Evolutionary conservation across 2,888 invertebrate species (phyloP).

Genomic region (Lottia scabra): DNA sequence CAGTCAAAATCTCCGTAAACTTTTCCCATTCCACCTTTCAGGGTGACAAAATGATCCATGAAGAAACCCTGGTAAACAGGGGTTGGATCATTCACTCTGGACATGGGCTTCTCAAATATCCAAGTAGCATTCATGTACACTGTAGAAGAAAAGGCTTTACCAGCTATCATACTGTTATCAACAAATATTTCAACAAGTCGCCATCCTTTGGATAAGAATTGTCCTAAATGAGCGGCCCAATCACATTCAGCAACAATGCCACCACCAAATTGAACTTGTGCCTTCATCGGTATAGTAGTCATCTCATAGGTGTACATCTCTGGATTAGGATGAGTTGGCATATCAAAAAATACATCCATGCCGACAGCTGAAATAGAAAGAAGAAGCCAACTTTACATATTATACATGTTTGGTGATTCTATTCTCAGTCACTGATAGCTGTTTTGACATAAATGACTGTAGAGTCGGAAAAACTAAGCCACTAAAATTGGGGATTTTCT

Average conservation of each 20-base stretch:
- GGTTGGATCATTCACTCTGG: slow-evolving; percentile 46
- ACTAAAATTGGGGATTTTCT: too few relatives aligned
- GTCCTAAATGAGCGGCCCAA: slow-evolving; percentile 52
- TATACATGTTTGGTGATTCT: background rate
- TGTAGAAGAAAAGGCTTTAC: slow-evolving; percentile 14
- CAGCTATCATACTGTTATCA: slow-evolving; percentile 32
- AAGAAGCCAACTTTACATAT: background rate
- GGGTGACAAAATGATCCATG: slow-evolving; percentile 51
- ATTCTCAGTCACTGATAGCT: too few relatives aligned
- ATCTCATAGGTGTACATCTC: slow-evolving; percentile 54
- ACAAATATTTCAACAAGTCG: slow-evolving; percentile 61
- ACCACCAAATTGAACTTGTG: slow-evolving; percentile 18
- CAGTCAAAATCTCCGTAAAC: slow-evolving; percentile 37
- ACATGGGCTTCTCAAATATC: slow-evolving; percentile 63
- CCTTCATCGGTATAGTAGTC: slow-evolving; percentile 35
- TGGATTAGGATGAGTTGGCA: slow-evolving; percentile 42
- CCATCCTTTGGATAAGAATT: slow-evolving; percentile 58
- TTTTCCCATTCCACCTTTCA: slow-evolving; percentile 36
- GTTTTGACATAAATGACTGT: too few relatives aligned
- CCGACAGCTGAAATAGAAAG: slow-evolving; percentile 52
- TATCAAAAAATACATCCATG: slow-evolving; percentile 62
- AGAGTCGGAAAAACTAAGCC: too few relatives aligned
- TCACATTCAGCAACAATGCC: slow-evolving; percentile 44
- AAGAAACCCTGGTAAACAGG: slow-evolving; percentile 60
- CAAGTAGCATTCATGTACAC: slow-evolving; percentile 50